Percentiles rank a stretch among this genome's conserved stretches.
These are phyloP conservation scores for Lycaena phlaeas DNA, from an alignment of 2,888 invertebrate genomes.

Conservation along the genomic window DNA sequence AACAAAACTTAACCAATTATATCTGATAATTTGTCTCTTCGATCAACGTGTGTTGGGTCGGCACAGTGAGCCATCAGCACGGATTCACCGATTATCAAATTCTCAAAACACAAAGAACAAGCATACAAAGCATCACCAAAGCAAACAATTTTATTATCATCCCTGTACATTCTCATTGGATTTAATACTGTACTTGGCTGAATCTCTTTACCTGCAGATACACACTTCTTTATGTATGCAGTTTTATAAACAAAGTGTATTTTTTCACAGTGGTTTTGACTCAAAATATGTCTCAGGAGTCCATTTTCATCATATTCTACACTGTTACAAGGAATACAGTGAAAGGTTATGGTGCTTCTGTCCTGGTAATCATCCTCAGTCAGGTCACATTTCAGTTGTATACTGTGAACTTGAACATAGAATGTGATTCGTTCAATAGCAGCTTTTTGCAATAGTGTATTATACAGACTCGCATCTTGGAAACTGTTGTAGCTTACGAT, in stretches of 20 bases:
- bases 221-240: constrained; percentile 59
- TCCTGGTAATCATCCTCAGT: constrained; percentile 30
- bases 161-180: constrained; percentile 60
- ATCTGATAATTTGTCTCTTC: constrained; percentile 38
- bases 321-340: constrained; percentile 44
- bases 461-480: constrained; percentile 44
- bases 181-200: constrained; percentile 59
- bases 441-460: constrained; percentile 43
- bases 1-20: constrained; percentile 30
- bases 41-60: constrained; percentile 37
- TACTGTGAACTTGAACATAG: constrained; percentile 59
- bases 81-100: constrained; percentile 52
- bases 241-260: constrained; percentile 62
- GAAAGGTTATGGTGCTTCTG: constrained; percentile 38
- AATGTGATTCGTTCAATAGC: constrained; percentile 58
- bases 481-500: constrained; percentile 58
- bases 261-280: constrained; percentile 50
- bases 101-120: constrained; percentile 58
- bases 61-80: constrained; percentile 53
- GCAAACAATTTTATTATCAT: constrained; percentile 62
- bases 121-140: constrained; percentile 60
- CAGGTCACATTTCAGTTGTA: constrained; percentile 42
- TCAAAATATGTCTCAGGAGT: constrained; percentile 46
- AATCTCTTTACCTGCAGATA: constrained; percentile 48
- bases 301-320: constrained; percentile 44